Evolutionary conservation across 2,888 invertebrate species (phyloP).

Genomic region (Phoenoteleia sp.): DNA sequence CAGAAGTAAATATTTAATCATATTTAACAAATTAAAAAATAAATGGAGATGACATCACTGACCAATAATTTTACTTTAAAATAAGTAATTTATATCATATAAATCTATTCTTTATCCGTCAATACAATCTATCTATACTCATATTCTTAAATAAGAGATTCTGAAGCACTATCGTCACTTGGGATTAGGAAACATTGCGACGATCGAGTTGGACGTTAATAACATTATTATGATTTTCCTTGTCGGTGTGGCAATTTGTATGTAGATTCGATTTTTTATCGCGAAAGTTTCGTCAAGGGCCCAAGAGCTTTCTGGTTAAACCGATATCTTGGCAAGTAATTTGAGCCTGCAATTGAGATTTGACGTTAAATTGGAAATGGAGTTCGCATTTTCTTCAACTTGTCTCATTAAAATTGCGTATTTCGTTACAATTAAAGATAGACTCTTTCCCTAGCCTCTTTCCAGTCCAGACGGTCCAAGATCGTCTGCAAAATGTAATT

Average conservation of each 20-base stretch:
- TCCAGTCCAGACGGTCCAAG: slow-evolving; percentile 17
- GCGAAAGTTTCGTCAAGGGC: slow-evolving; percentile 40
- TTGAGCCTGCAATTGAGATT: slow-evolving; percentile 69
- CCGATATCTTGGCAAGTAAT: slow-evolving; percentile 67
- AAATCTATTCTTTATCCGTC: too few species aligned
- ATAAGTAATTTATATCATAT: too few species aligned
- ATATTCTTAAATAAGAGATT: too few species aligned
- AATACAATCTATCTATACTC: too few species aligned
- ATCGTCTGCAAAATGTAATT: slow-evolving; percentile 69
- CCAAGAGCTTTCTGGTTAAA: slow-evolving; percentile 62
- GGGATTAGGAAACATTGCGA: background rate
- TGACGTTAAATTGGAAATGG: slow-evolving; percentile 69
- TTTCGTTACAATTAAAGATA: slow-evolving; percentile 77
- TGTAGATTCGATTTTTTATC: slow-evolving; percentile 62
- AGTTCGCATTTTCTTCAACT: slow-evolving; percentile 73
- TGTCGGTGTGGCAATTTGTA: slow-evolving; percentile 44
- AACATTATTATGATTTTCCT: slow-evolving; percentile 39
- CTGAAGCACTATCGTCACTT: too few species aligned
- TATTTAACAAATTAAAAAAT: too few species aligned
- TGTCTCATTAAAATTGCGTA: slow-evolving; percentile 74
- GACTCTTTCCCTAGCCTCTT: slow-evolving; percentile 52
- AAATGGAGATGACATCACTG: too few species aligned
- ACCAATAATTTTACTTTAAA: too few species aligned
- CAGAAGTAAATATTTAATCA: too few species aligned
- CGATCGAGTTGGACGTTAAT: slow-evolving; percentile 11